These are phyloP conservation scores for Hetaerina americana DNA, from an alignment of 1,140 invertebrate genomes.

Conservation along the genomic window DNA sequence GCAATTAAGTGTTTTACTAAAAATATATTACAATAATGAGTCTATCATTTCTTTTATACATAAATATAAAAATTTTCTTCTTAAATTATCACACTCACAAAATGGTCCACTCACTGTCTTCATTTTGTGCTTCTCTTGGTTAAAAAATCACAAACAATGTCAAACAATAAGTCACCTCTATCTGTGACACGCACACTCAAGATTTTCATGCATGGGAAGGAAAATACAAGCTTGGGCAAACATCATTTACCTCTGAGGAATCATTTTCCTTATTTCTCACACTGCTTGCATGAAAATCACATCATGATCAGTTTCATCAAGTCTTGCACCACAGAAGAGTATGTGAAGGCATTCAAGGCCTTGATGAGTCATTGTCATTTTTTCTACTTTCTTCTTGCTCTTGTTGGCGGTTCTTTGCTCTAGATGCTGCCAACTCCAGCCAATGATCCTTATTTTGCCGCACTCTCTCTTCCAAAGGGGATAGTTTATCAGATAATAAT, in stretches of 20 bases:
- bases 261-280: not conserved
- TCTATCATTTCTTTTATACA: too few relatives aligned
- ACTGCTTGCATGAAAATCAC: not conserved
- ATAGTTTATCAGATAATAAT: conserved; percentile 56
- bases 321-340: not conserved
- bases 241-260: not conserved
- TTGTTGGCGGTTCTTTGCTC: not conserved
- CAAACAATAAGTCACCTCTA: too few relatives aligned
- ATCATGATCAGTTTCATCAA: not conserved
- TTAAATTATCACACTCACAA: too few relatives aligned
- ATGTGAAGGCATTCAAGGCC: not conserved
- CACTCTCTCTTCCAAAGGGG: conserved; percentile 74
- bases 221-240: not conserved
- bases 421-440: conserved; percentile 48
- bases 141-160: too few relatives aligned
- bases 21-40: too few relatives aligned
- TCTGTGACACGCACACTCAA: too few relatives aligned
- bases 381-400: not conserved
- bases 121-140: too few relatives aligned
- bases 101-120: too few relatives aligned
- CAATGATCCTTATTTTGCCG: conserved; percentile 67
- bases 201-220: too few relatives aligned
- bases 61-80: too few relatives aligned
- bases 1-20: too few relatives aligned
- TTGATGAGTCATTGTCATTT: not conserved